Conservation (phyloP, 2,888 invertebrate genomes). For the Pocota personata region DNA sequence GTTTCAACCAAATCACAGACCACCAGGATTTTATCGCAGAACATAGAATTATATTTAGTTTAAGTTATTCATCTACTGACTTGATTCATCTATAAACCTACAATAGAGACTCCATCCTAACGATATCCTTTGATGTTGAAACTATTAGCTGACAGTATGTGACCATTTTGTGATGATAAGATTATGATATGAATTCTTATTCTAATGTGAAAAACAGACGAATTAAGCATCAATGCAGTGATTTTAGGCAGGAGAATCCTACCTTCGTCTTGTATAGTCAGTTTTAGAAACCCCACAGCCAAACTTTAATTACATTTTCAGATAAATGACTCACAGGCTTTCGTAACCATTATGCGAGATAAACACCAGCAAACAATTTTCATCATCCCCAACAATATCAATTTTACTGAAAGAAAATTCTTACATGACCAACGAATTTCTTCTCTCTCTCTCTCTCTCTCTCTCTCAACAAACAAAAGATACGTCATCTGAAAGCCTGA, state of each 20-base stretch:
- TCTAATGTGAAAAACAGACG: no score
- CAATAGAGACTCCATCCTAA: no score
- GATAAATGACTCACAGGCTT: slow-evolving; percentile 25
- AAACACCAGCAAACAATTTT: slow-evolving; percentile 23
- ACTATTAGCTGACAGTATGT: no score
- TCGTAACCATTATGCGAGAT: slow-evolving; percentile 11
- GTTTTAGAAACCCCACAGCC: not conserved
- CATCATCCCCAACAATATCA: not conserved
- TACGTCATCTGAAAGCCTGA: slow-evolving; percentile 46
- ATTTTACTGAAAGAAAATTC: not conserved
- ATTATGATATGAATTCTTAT: no score
- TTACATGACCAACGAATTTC: not conserved
- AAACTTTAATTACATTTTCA: slow-evolving; percentile 21
- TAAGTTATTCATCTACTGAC: no score
- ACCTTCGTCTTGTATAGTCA: not conserved
- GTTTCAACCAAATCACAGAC: no score
- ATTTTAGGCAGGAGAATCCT: not conserved
- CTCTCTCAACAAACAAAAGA: slow-evolving; percentile 35
- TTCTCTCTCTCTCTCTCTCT: not conserved
- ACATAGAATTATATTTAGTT: no score
- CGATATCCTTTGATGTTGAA: no score
- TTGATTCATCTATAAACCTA: no score
- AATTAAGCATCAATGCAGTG: not conserved
- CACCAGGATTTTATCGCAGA: no score
- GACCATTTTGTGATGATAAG: no score